Evolutionary conservation across 1,140 invertebrate genomes (phyloP).

Genomic region (Euschistus heros): DNA sequence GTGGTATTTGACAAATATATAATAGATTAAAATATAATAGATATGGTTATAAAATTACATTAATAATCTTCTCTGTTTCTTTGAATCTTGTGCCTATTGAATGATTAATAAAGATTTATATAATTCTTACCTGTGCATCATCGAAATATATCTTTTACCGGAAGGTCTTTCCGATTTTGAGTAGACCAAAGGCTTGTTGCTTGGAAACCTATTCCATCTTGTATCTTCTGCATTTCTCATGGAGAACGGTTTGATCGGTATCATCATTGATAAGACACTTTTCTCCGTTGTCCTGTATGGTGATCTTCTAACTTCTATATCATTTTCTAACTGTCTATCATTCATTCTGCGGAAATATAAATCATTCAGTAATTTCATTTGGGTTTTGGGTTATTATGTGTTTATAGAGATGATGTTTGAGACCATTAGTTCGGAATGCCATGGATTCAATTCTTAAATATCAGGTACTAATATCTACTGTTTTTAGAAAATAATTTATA

Average conservation of each 20-base stretch:
- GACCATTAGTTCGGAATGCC: too few relatives aligned
- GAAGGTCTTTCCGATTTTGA: background rate
- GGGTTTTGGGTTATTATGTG: too few relatives aligned
- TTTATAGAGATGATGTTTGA: too few relatives aligned
- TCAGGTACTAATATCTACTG: too few relatives aligned
- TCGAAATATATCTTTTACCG: background rate
- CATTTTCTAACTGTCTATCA: background rate
- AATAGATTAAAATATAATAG: too few relatives aligned
- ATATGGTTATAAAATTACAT: too few relatives aligned
- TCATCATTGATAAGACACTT: background rate
- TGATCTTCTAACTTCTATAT: background rate
- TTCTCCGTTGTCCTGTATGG: constrained; percentile 7
- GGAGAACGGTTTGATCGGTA: constrained; percentile 1
- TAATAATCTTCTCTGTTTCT: too few relatives aligned
- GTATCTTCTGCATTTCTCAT: background rate
- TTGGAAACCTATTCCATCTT: background rate
- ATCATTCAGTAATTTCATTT: too few relatives aligned
- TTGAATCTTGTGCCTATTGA: background rate
- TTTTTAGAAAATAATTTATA: too few relatives aligned
- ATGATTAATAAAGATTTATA: background rate
- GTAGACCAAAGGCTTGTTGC: background rate
- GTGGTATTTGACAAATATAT: too few relatives aligned
- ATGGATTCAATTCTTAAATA: too few relatives aligned
- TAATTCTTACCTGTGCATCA: background rate
- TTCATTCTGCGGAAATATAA: background rate